Evolutionary conservation across 2,888 invertebrate genomes (phyloP).

Genomic region (Epsilonema sp.): DNA sequence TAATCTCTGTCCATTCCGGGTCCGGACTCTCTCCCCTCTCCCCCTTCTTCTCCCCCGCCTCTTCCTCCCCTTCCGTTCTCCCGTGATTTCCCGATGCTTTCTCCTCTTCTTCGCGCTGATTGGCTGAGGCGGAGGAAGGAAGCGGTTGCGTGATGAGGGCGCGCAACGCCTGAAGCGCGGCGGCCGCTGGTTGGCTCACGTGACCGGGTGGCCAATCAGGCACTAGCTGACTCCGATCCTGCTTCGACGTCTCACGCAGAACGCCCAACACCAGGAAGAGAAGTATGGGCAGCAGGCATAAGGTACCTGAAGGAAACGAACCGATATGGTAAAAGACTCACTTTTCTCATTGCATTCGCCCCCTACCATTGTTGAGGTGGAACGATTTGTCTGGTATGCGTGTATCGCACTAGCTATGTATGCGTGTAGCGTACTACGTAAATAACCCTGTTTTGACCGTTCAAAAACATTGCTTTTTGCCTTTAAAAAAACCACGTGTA

Average conservation of each 20-base stretch:
- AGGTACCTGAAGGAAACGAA: slow-evolving; percentile 46
- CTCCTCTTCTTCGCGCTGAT: too few relatives aligned
- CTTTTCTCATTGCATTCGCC: too few relatives aligned
- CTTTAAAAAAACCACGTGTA: too few relatives aligned
- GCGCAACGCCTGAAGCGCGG: slow-evolving; percentile 45
- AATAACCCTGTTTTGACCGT: too few relatives aligned
- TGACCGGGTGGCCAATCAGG: slow-evolving; percentile 48
- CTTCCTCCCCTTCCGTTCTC: neutral
- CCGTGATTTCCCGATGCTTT: too few relatives aligned
- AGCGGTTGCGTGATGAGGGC: slow-evolving; percentile 8
- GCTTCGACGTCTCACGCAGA: slow-evolving; percentile 38
- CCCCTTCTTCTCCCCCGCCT: slow-evolving; percentile 1
- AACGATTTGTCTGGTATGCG: too few relatives aligned
- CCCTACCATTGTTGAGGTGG: too few relatives aligned
- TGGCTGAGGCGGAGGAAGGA: too few relatives aligned
- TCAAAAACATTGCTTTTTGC: too few relatives aligned
- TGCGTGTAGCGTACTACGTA: too few relatives aligned
- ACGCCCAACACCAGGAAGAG: slow-evolving; percentile 75
- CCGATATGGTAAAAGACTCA: too few relatives aligned
- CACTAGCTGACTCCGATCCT: slow-evolving; percentile 38
- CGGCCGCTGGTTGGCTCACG: slow-evolving; percentile 28
- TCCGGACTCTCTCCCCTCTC: neutral
- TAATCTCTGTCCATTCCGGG: slow-evolving; percentile 50
- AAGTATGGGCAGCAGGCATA: slow-evolving; percentile 70
- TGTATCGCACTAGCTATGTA: too few relatives aligned